Percentiles rank a stretch among this genome's conserved stretches.
Conservation (phyloP, 2,888 invertebrate species). For the Hydropsyche betteni region DNA sequence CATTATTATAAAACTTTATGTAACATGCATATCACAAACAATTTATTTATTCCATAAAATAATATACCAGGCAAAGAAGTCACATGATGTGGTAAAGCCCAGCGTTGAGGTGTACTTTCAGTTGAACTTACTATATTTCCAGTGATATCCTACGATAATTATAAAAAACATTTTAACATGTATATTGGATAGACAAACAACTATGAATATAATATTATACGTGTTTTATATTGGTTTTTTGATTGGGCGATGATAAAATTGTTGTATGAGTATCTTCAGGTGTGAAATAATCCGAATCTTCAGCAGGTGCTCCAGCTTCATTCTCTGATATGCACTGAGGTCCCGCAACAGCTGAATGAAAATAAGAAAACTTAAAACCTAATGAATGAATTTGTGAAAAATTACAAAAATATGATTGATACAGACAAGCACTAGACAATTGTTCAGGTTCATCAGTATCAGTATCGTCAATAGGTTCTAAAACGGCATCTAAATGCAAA, state of each 20-base stretch:
- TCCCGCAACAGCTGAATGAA: slow-evolving; percentile 57
- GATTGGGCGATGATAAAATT: slow-evolving; percentile 71
- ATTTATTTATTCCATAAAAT: not conserved
- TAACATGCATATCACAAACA: not conserved
- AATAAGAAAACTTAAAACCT: not conserved
- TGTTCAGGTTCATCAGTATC: slow-evolving; percentile 66
- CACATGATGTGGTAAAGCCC: slow-evolving; percentile 69
- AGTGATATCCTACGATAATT: slow-evolving; percentile 49
- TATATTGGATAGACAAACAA: slow-evolving; percentile 28
- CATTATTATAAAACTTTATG: not conserved
- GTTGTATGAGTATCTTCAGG: slow-evolving; percentile 78
- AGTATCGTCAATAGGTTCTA: slow-evolving; percentile 71
- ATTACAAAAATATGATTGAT: slow-evolving; percentile 43
- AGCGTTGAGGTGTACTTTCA: slow-evolving; percentile 62
- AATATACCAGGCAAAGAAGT: slow-evolving; percentile 69
- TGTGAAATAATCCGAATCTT: slow-evolving; percentile 82
- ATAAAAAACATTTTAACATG: slow-evolving; percentile 46
- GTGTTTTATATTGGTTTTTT: slow-evolving; percentile 58
- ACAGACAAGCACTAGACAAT: slow-evolving; percentile 58
- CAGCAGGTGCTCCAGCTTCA: slow-evolving; percentile 66
- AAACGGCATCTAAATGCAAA: slow-evolving; percentile 62
- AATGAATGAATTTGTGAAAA: not conserved
- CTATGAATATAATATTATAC: slow-evolving; percentile 27
- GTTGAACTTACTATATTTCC: slow-evolving; percentile 53
- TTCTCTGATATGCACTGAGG: slow-evolving; percentile 63